Conservation (phyloP, 2,888 invertebrate species). For the Coleophora flavipennella region DNA sequence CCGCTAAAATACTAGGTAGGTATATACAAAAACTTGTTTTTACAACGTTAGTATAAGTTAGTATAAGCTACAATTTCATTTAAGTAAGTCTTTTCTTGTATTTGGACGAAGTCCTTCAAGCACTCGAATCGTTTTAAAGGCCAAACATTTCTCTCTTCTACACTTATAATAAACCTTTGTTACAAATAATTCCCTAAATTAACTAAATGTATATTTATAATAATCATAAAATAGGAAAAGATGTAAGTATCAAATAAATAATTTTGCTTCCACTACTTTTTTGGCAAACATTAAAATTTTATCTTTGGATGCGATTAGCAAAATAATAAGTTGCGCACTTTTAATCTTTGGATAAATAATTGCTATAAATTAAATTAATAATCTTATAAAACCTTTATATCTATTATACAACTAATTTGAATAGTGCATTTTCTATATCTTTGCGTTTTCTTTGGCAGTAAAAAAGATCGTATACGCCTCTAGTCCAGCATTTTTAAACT, state of each 20-base stretch:
- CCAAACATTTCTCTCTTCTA: constrained; percentile 36
- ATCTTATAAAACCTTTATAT: constrained; percentile 2
- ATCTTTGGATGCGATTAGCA: too few species aligned
- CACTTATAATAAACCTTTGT: too few species aligned
- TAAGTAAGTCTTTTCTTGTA: constrained; percentile 58
- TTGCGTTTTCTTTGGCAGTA: constrained; percentile 26
- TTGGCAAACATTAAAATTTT: too few species aligned
- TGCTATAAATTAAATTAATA: not conserved
- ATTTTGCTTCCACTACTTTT: too few species aligned
- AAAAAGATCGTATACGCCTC: constrained; percentile 21
- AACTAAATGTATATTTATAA: too few species aligned
- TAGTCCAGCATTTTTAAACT: constrained; percentile 9
- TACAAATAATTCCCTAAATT: too few species aligned
- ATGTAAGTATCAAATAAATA: too few species aligned
- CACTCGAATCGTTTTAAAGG: constrained; percentile 58
- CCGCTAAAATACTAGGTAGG: not conserved
- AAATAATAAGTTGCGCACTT: not conserved
- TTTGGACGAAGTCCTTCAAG: constrained; percentile 62
- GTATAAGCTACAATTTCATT: constrained; percentile 48
- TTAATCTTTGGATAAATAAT: not conserved
- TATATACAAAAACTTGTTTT: not conserved
- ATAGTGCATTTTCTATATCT: constrained; percentile 8
- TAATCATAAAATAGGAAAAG: too few species aligned
- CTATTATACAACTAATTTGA: constrained; percentile 4
- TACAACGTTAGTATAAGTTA: not conserved